Conservation (phyloP, 2,113 vertebrate species). For the Leptodactylus fuscus region DNA sequence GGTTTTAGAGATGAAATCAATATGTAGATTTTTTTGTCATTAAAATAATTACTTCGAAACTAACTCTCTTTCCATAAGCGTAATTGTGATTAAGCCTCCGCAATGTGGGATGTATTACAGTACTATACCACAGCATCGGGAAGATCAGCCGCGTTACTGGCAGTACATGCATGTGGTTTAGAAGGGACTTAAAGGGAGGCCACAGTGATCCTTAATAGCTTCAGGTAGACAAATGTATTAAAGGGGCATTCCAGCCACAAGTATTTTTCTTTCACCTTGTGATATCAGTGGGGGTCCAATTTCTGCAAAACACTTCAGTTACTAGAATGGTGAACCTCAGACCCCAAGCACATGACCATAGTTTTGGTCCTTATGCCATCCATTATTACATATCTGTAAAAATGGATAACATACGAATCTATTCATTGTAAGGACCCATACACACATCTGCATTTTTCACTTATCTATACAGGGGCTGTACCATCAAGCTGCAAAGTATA, state of each 20-base stretch:
- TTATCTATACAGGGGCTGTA: too few relatives aligned
- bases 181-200: not conserved
- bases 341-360: too few relatives aligned
- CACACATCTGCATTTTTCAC: too few relatives aligned
- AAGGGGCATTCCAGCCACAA: not conserved
- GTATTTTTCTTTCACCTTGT: not conserved
- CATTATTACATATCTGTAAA: too few relatives aligned
- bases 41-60: slow-evolving; percentile 9
- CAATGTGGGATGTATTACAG: not conserved
- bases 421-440: too few relatives aligned
- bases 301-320: too few relatives aligned
- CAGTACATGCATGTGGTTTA: not conserved
- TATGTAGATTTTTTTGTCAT: slow-evolving; percentile 6
- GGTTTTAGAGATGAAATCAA: slow-evolving; percentile 21
- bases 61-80: slow-evolving; percentile 4
- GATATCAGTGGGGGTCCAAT: too few relatives aligned
- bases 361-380: too few relatives aligned
- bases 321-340: too few relatives aligned
- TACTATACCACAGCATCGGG: not conserved
- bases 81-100: not conserved
- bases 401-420: too few relatives aligned
- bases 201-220: not conserved
- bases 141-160: not conserved
- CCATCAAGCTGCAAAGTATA: too few relatives aligned
- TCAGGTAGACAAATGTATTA: not conserved